Evolutionary conservation across 2,888 invertebrate species (phyloP), one percentile per base, ranked within the genome.

Genomic region (Aquatica leii): DNA sequence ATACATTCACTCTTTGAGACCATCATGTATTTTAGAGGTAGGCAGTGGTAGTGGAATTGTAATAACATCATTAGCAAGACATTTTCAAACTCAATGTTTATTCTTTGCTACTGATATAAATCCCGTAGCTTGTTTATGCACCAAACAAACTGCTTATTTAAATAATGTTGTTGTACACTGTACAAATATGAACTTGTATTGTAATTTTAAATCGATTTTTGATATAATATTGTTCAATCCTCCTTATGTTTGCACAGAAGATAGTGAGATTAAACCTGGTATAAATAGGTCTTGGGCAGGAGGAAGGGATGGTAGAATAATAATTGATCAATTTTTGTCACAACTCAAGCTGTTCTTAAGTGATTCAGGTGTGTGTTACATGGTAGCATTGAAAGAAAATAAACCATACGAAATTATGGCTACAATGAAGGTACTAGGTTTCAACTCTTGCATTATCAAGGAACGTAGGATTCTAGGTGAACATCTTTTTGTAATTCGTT

Each of bases 221-320:
- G 98, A 99, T 85, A 74, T 99, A 17, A 84, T 99, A 58, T 78
- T 99, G 55, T 99, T 98, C 77, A 99, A 99, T 86, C 98, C 99
- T 1, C 99, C 99, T 0, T 99, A 99, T 84, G 98, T 99, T 40
- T 92, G 94, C 0, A 97, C 97, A 0, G 87, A 89, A 6, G 83
- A 88, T 46, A 82, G 86, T 12, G 97, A 97, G 82, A 86, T 93
- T 60, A 78, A 82, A 0, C 80, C 73, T 55, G 83, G 86, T 60
- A 84, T 90, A 54, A 82, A 83, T 54, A 86, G 87, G 55, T 85
- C 90, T 55, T 95, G 94, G 93, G 93, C 94, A 1, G 94, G 94
- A 6, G 94, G 95, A 0, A 58, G 76, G 0, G 84, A 88, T 70
- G 94, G 94, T 2, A 82, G 93, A 62, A 88, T 91, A 80, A 88